These are phyloP conservation scores for Clupea harengus DNA, from an alignment of 2,113 vertebrate genomes.

Conservation along the genomic window DNA sequence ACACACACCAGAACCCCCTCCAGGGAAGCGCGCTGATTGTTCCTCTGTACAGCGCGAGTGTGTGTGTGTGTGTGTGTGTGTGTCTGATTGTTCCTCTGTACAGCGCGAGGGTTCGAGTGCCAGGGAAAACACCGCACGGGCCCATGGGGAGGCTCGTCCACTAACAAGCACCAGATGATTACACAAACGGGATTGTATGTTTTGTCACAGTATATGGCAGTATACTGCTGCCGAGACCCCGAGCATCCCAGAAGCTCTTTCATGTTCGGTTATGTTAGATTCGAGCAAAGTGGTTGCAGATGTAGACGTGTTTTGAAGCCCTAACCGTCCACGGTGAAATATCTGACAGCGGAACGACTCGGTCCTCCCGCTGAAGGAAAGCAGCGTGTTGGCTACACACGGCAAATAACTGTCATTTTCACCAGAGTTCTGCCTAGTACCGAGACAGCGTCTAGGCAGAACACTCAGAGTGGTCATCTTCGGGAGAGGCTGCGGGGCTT, in stretches of 20 bases:
- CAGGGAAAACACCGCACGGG: neutral
- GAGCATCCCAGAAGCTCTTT: neutral
- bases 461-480: neutral
- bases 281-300: slow-evolving; percentile 11
- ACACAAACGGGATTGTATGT: neutral
- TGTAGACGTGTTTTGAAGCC: slow-evolving; percentile 7
- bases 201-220: slow-evolving; percentile 12
- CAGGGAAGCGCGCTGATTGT: neutral
- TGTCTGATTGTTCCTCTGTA: too few species aligned
- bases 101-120: slow-evolving; percentile 6
- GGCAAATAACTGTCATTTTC: neutral
- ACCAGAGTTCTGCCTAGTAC: neutral
- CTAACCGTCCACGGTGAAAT: neutral
- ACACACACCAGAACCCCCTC: neutral
- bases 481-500: neutral
- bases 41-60: neutral
- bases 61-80: too few species aligned
- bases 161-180: slow-evolving; percentile 2
- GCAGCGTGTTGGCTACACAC: neutral
- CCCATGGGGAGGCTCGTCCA: neutral
- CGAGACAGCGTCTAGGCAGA: neutral
- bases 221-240: neutral
- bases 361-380: neutral
- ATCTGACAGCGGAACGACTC: neutral
- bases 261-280: neutral